Base-by-base conservation (phyloP, 2,797 vertebrate genomes). In the Glyptemys insculpta region DNA sequence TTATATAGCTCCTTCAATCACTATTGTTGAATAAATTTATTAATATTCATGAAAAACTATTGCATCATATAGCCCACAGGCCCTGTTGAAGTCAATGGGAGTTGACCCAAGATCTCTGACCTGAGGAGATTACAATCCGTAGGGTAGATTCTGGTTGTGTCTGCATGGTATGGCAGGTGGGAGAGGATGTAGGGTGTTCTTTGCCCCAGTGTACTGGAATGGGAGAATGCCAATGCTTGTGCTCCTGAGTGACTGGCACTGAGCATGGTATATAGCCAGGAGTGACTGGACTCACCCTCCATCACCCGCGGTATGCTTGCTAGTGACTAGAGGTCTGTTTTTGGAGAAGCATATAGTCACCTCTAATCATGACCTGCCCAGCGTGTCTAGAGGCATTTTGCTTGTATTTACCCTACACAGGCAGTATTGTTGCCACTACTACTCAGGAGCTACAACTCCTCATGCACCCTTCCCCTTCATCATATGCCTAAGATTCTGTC, bases 21-120 rank as follows among this genome's bases (percentile, higher is more conserved):
- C 16, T 93, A 96, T 3, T 6, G 53, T 85, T 23, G 19, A 81
- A 41, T 82, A 15, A 14, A 85, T 16, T 68, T 88, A 90, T 85
- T 62, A 86, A 87, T 52, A 41, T 25, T 49, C 34, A 25, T 37
- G 53, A 82, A 21, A 52, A 49, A 14, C 83, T 72, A 5, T 25
- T 68, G 3, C 41, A 1, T 16, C 10, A 2, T 65, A 11, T 3
- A 0, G 31, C 1, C 4, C 52, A 1, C 52, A 44, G 72, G 12
- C 29, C 15, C 16, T 79, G 11, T 10, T 49, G 57, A 59, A 78
- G n/a, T 5, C 54, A 1, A 52, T 74, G 85, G 18, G 79, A 41
- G 2, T 79, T 68, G 34, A 37, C 16, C 34, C 62, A n/a, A 68
- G 62, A n/a, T n/a, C 62, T 65, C 34, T 65, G 34, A 65, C 62